Evolutionary conservation across 2,797 vertebrate species (phyloP), one percentile per base, ranked within the genome.

Genomic region (Agapornis canus): DNA sequence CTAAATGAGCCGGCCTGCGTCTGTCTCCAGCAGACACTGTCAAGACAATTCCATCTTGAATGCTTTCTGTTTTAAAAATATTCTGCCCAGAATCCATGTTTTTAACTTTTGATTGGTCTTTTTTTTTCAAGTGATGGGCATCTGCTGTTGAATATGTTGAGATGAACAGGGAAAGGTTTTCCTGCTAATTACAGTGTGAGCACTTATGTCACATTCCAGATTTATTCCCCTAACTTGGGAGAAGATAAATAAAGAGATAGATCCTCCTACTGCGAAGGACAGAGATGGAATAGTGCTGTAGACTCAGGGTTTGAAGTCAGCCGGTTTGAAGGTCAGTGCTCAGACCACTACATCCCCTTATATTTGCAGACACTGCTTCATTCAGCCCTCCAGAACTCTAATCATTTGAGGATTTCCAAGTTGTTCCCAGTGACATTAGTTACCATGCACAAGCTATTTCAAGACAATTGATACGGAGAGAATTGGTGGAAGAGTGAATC

Each of bases 401-500:
- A 94, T 89, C 22, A 26, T 29, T 68, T 73, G 63, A 31, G 45
- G 29, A 43, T 71, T 89, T 90, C 51, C 82, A 91, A 91, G 52
- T 20, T 52, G 89, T 83, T 94, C 85, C 84, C 85, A 60, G 42
- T 21, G 52, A n/a, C 56, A 23, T 77, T 92, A 73, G 85, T 89
- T 90, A 69, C 70, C n/a, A 5, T 40, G 56, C 57, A 92, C 63
- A 56, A 82, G 29, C 75, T 92, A 51, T 73, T 82, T 79, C 66
- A 29, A 57, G 88, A 94, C 89, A 95, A 95, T 65, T 75, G 93
- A 95, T 96, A 97, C 42, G 92, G 92, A 89, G 97, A 97, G 96
- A 98, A 97, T 86, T 97, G 95, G 94, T 96, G 95, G 90, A 97
- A 96, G 93, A 97, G 90, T 97, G 97, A 98, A 97, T 97, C 96